Evolutionary conservation across 1,140 invertebrate species (phyloP).

Genomic region (Pomacea maculata): DNA sequence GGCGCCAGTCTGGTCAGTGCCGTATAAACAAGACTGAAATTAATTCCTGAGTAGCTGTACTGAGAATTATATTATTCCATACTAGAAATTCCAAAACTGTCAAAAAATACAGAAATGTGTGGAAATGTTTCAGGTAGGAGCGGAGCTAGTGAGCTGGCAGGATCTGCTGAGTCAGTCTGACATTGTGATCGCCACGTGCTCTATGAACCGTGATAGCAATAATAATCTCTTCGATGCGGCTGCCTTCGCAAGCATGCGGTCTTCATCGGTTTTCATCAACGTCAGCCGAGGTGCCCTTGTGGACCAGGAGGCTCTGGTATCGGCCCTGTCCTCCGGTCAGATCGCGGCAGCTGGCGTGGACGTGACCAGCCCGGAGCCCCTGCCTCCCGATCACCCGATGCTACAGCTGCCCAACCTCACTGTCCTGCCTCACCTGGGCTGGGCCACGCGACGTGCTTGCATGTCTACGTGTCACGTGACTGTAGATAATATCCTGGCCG

Average conservation of each 20-base stretch:
- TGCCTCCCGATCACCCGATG: constrained; percentile 84
- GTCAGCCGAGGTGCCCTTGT: constrained; percentile 60
- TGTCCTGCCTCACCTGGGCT: constrained; percentile 93
- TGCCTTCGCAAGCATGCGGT: constrained; percentile 62
- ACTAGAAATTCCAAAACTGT: too few species aligned
- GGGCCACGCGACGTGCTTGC: constrained; percentile 83
- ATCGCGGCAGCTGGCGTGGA: constrained; percentile 91
- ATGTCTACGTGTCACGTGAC: constrained; percentile 86
- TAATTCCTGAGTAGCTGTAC: too few species aligned
- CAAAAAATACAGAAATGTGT: neutral
- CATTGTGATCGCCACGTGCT: constrained; percentile 61
- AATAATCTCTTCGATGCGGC: constrained; percentile 52
- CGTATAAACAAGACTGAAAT: too few species aligned
- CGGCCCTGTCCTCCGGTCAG: constrained; percentile 61
- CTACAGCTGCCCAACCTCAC: constrained; percentile 84
- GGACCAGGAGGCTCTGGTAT: constrained; percentile 58
- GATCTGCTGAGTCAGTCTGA: constrained; percentile 57
- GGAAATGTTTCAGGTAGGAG: constrained; percentile 68
- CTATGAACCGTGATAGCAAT: constrained; percentile 51
- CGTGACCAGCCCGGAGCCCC: constrained; percentile 91
- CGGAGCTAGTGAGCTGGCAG: constrained; percentile 73
- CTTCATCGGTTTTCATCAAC: constrained; percentile 61
- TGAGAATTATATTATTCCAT: too few species aligned
- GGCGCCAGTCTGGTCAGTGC: constrained; percentile 67
- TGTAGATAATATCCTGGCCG: constrained; percentile 86